phyloP scores from a whole-genome alignment of 2,888 invertebrate species.

The Cordilura impudica region DNA sequence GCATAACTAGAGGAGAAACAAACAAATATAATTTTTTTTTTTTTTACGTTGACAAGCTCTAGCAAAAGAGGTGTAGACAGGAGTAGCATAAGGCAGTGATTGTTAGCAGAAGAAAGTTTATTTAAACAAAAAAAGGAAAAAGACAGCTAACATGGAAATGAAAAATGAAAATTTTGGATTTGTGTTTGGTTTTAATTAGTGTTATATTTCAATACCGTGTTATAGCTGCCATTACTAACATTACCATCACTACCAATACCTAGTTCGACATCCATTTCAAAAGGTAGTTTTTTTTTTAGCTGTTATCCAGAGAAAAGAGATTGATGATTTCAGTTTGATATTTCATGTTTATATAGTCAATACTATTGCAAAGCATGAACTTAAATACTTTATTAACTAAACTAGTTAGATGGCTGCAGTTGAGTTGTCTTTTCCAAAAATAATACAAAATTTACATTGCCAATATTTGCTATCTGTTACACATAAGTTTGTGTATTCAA shows the following conservation, averaged over 20 bases:
- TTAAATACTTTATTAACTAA: not conserved
- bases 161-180: slow-evolving; percentile 49
- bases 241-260: not conserved
- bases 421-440: slow-evolving; percentile 5
- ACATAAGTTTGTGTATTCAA: not conserved
- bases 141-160: not conserved
- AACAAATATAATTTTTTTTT: slow-evolving; percentile 29
- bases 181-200: slow-evolving; percentile 61
- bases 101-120: slow-evolving; percentile 38
- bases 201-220: slow-evolving; percentile 41
- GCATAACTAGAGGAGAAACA: slow-evolving; percentile 19
- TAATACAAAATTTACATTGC: slow-evolving; percentile 42
- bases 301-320: slow-evolving; percentile 8
- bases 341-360: slow-evolving; percentile 56
- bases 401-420: not conserved
- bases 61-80: not conserved
- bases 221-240: slow-evolving; percentile 10
- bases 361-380: slow-evolving; percentile 16
- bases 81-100: slow-evolving; percentile 19
- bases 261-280: not conserved
- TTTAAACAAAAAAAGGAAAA: slow-evolving; percentile 15
- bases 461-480: slow-evolving; percentile 51
- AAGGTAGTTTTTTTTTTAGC: not conserved
- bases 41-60: not conserved
- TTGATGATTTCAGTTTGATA: slow-evolving; percentile 59